A percentile compares a stretch with the other conserved stretches of the same genome.
Evolutionary conservation across 92 coral and sea anemone genomes (phyloP).

Genomic region (Zoanthus gigantus): DNA sequence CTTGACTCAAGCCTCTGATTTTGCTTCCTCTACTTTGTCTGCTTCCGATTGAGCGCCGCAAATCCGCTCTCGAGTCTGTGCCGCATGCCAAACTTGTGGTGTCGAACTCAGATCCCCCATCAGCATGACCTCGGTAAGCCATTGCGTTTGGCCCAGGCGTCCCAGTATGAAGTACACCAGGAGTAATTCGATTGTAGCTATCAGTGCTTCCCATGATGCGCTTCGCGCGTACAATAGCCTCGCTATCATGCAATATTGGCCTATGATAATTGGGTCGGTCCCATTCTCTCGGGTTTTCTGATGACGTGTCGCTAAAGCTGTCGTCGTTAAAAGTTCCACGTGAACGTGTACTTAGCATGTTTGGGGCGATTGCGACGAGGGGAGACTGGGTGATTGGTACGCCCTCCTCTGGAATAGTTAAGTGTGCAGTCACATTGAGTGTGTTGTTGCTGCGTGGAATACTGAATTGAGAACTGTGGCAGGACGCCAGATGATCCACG

Average conservation of each 20-base stretch:
- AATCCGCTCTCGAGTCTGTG: constrained; percentile 67
- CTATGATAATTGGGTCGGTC: constrained; percentile 82
- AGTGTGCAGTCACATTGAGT: constrained; percentile 72
- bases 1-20: constrained; percentile 75
- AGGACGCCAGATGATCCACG: constrained; percentile 85
- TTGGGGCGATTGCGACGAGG: constrained; percentile 67
- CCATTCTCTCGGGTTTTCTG: constrained; percentile 75
- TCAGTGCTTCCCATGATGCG: constrained; percentile 56
- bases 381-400: constrained; percentile 87
- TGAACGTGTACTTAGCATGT: constrained; percentile 57
- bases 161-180: constrained; percentile 69
- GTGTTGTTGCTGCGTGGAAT: constrained; percentile 84
- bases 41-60: constrained; percentile 71
- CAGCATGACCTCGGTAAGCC: constrained; percentile 89
- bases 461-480: constrained; percentile 89
- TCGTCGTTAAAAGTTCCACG: constrained; percentile 72
- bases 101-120: constrained; percentile 91
- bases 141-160: constrained; percentile 76
- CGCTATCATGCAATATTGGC: constrained; percentile 79
- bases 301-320: constrained; percentile 85
- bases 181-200: constrained; percentile 55
- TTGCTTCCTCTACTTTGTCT: constrained; percentile 78
- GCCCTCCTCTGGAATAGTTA: constrained; percentile 83
- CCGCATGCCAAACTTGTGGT: constrained; percentile 74
- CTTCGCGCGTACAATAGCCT: constrained; percentile 70